Evolutionary conservation across 2,888 invertebrate species (phyloP).

Genomic region (Rotaria sp.): DNA sequence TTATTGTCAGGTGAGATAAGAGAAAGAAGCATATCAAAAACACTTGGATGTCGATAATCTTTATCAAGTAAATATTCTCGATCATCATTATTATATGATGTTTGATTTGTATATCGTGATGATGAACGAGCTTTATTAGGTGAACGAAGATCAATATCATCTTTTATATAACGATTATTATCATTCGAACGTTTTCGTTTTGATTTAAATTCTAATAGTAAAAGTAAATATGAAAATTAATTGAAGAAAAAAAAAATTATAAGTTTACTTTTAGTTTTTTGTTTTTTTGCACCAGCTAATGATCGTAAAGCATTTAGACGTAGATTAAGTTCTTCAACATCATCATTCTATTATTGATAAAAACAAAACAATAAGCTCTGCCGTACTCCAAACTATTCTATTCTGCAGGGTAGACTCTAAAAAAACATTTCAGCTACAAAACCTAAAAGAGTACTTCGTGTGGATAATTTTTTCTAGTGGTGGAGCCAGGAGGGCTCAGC

Average conservation of each 20-base stretch:
- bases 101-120: not conserved
- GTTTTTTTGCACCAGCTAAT: not conserved
- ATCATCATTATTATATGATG: not conserved
- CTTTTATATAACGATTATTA: not conserved
- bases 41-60: constrained; percentile 4
- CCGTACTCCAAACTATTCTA: no score
- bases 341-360: not conserved
- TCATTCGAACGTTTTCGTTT: not conserved
- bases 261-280: not conserved
- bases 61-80: constrained; percentile 13
- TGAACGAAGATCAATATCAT: constrained; percentile 13
- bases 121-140: not conserved
- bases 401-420: no score
- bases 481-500: no score
- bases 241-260: not conserved
- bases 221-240: not conserved
- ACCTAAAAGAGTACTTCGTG: no score
- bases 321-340: not conserved
- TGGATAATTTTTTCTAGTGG: no score
- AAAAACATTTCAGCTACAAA: no score
- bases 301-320: constrained; percentile 3
- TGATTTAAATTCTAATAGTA: not conserved
- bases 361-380: not conserved
- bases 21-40: not conserved
- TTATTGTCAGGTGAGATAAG: not conserved